Percentiles rank a stretch among this genome's conserved stretches.
Evolutionary conservation across 92 coral and sea anemone genomes (phyloP).

Genomic region (Hydrozoanthus gracilis): DNA sequence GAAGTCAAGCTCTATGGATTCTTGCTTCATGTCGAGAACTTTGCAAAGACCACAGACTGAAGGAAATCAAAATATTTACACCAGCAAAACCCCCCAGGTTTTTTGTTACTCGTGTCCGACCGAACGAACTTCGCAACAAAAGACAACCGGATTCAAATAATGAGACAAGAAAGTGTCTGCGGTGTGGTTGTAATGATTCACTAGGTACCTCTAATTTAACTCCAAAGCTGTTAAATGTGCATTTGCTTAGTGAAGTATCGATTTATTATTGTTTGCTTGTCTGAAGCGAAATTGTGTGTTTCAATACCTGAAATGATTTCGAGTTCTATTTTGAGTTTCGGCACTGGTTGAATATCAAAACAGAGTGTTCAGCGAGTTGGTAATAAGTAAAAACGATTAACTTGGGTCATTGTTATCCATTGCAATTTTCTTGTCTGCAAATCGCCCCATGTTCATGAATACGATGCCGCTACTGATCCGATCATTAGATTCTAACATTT

Average conservation of each 20-base stretch:
- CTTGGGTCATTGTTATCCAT: conserved; percentile 25
- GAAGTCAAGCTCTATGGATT: conserved; percentile 58
- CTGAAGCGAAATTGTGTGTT: background rate
- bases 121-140: conserved; percentile 35
- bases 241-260: conserved; percentile 42
- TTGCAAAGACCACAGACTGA: conserved; percentile 22
- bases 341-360: background rate
- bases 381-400: conserved; percentile 58
- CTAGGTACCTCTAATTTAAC: conserved; percentile 22
- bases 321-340: background rate
- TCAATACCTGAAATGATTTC: conserved; percentile 22
- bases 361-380: conserved; percentile 35
- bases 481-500: conserved; percentile 56
- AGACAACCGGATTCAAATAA: conserved; percentile 51
- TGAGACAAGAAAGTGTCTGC: conserved; percentile 46
- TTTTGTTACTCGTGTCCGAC: conserved; percentile 14
- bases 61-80: conserved; percentile 63
- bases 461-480: conserved; percentile 33
- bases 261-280: conserved; percentile 8
- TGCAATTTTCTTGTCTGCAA: conserved; percentile 52
- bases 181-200: conserved; percentile 35
- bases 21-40: conserved; percentile 59
- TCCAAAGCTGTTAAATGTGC: conserved; percentile 55
- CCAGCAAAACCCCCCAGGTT: conserved; percentile 22
- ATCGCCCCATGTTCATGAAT: background rate